Percentiles rank a stretch among this genome's conserved stretches.
These are phyloP conservation scores for Brachyrhaphis roseni DNA, from an alignment of 2,797 vertebrate species.

Conservation along the genomic window DNA sequence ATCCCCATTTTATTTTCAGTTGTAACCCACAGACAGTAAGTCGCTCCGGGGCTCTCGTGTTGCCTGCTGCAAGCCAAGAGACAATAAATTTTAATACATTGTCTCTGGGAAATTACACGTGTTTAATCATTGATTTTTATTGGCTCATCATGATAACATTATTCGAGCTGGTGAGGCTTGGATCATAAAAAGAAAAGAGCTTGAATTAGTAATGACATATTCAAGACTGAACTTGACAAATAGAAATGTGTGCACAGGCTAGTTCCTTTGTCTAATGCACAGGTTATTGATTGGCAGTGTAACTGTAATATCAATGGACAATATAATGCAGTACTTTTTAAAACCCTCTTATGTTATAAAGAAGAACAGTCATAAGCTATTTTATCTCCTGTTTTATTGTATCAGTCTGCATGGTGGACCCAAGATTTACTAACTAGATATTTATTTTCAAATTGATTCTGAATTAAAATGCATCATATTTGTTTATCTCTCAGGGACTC, in stretches of 20 bases:
- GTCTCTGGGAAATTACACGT: conserved; percentile 81
- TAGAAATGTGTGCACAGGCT: conserved; percentile 35
- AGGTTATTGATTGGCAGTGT: conserved; percentile 44
- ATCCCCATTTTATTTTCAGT: conserved; percentile 83
- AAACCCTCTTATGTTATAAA: conserved; percentile 11
- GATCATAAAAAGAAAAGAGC: conserved; percentile 57
- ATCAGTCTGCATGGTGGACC: not conserved
- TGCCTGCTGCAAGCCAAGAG: conserved; percentile 51
- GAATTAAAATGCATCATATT: not conserved
- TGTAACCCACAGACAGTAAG: conserved; percentile 72
- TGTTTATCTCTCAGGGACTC: not conserved
- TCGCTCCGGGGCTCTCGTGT: conserved; percentile 46
- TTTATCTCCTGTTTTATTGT: conserved; percentile 10
- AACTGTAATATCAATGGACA: conserved; percentile 14
- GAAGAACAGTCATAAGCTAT: not conserved
- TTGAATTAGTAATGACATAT: conserved; percentile 61
- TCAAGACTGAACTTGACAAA: conserved; percentile 56
- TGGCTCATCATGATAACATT: conserved; percentile 70
- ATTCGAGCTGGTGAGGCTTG: conserved; percentile 45
- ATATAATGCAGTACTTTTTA: conserved; percentile 27
- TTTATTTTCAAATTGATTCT: not conserved
- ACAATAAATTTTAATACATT: conserved; percentile 77
- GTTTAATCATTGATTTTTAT: conserved; percentile 79
- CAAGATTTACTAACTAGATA: not conserved
- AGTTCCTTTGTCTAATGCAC: conserved; percentile 36